phyloP scores from a whole-genome alignment of 2,797 vertebrate species.

The Xiphorhynchus erythropygius region DNA sequence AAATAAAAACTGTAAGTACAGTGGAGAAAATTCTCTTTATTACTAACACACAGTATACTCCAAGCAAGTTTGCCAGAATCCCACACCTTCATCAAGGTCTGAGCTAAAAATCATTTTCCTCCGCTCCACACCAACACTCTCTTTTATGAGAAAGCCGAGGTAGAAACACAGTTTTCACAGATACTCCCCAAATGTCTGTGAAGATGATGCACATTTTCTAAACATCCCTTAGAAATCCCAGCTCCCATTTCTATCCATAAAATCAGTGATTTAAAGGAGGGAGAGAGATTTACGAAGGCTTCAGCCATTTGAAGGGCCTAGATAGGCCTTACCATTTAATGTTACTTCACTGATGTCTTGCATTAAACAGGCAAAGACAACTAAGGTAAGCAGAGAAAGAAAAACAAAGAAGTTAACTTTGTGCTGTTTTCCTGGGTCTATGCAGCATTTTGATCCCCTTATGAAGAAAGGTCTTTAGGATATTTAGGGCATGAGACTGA shows the following conservation, averaged over 20 bases:
- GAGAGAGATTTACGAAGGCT: not conserved
- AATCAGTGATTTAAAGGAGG: not conserved
- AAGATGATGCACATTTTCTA: not conserved
- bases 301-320: not conserved
- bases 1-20: not conserved
- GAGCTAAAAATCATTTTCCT: not conserved
- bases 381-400: not conserved
- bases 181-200: fast-evolving
- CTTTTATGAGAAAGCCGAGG: not conserved
- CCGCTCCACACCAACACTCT: not conserved
- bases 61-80: not conserved
- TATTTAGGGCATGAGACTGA: not conserved
- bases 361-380: not conserved
- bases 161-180: not conserved
- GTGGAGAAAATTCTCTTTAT: not conserved
- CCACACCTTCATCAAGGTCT: not conserved
- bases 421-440: not conserved
- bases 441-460: not conserved
- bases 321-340: not conserved
- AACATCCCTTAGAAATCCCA: not conserved
- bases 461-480: not conserved
- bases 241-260: not conserved
- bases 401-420: not conserved
- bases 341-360: not conserved
- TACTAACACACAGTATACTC: not conserved